Conservation (phyloP, 2,113 vertebrate species). For the Bagarius yarrelli region DNA sequence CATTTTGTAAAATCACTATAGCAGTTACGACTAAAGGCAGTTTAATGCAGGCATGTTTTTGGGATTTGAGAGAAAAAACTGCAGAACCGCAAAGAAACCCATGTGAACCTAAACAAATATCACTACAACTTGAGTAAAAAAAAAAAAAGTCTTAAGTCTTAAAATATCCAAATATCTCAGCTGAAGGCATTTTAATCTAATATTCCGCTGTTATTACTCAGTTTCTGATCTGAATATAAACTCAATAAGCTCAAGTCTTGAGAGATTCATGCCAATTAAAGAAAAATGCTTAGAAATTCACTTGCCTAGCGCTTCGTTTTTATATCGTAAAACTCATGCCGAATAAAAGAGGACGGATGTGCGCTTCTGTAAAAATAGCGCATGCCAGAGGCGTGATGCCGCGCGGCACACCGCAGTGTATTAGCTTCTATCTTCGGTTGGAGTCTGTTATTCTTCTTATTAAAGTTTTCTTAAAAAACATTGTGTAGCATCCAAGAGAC, state of each 20-base stretch:
- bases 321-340: not conserved
- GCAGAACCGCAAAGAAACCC: not conserved
- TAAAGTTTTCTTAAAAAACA: not conserved
- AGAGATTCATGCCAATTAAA: not conserved
- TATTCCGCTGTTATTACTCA: no score
- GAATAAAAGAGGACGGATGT: not conserved
- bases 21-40: not conserved
- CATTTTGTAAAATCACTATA: no score
- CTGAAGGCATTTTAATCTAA: no score
- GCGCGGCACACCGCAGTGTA: no score
- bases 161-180: no score
- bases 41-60: not conserved
- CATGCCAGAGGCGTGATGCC: not conserved
- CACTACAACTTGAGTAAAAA: no score
- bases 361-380: not conserved
- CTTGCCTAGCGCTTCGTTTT: not conserved
- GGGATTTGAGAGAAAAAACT: not conserved
- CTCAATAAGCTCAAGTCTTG: not conserved
- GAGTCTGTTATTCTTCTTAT: not conserved
- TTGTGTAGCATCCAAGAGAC: not conserved
- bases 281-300: not conserved
- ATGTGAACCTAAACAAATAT: not conserved
- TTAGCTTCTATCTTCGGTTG: not conserved
- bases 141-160: no score
- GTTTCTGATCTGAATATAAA: not conserved